These are phyloP conservation scores for Aquatica leii DNA, from an alignment of 2,888 invertebrate genomes.

Conservation along the genomic window DNA sequence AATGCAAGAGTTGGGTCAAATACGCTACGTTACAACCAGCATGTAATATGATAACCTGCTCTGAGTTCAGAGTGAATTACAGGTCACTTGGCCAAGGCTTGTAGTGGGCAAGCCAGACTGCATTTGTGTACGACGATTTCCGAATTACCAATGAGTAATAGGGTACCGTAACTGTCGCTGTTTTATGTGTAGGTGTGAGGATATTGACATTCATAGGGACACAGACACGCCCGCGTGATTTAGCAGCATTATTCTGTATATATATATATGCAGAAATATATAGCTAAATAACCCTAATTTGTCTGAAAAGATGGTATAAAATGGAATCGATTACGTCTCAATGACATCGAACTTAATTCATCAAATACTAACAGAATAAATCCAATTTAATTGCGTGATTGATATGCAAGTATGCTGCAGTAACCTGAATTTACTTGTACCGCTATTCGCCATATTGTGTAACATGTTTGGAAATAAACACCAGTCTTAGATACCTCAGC, in stretches of 20 bases:
- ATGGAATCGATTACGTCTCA: not conserved
- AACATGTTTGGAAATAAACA: conserved; percentile 13
- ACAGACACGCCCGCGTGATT: conserved; percentile 28
- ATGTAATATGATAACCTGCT: conserved; percentile 32
- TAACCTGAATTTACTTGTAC: conserved; percentile 25
- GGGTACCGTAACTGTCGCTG: conserved; percentile 26
- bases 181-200: conserved; percentile 27
- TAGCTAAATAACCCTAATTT: conserved; percentile 5
- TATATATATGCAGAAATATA: no score
- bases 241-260: not conserved
- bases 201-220: conserved; percentile 24
- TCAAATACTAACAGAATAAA: conserved; percentile 16
- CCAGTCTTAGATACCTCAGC: not conserved
- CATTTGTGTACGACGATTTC: conserved; percentile 24
- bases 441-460: conserved; percentile 20
- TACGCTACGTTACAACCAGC: conserved; percentile 26
- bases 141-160: conserved; percentile 29
- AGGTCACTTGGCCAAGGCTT: conserved; percentile 40
- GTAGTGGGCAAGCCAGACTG: conserved; percentile 36
- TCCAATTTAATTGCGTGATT: conserved; percentile 15
- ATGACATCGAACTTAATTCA: conserved; percentile 7
- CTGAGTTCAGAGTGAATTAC: conserved; percentile 36
- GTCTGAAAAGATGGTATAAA: not conserved
- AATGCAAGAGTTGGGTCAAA: conserved; percentile 45
- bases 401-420: conserved; percentile 16